Percentiles rank a stretch among this genome's conserved stretches.
Evolutionary conservation across 2,797 vertebrate species (phyloP).

Genomic region (Adrianichthys oophorus): DNA sequence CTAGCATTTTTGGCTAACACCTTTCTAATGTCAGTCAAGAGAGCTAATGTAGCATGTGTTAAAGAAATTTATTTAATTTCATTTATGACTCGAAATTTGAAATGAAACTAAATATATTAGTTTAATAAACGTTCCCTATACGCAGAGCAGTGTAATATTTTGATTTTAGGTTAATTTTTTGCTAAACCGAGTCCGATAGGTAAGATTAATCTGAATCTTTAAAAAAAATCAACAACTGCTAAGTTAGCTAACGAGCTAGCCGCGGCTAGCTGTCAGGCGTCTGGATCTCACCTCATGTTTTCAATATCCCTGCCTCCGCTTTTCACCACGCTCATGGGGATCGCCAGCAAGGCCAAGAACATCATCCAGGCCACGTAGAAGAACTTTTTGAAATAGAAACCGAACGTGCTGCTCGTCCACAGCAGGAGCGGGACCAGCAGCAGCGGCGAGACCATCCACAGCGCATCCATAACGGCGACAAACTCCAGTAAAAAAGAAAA

Average conservation of each 20-base stretch:
- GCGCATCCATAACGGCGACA: slow-evolving; percentile 67
- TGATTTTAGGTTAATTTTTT: background rate
- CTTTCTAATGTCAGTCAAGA: slow-evolving; percentile 11
- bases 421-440: slow-evolving; percentile 76
- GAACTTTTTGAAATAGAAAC: slow-evolving; percentile 83
- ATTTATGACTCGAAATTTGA: background rate
- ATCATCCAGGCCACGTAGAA: slow-evolving; percentile 84
- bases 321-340: slow-evolving; percentile 81
- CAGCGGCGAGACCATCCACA: slow-evolving; percentile 78
- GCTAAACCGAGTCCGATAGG: background rate
- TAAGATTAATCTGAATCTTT: slow-evolving; percentile 4
- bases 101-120: too few species aligned
- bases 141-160: too few species aligned
- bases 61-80: slow-evolving; percentile 5
- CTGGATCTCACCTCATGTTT: slow-evolving; percentile 88
- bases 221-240: slow-evolving; percentile 17
- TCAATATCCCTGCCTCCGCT: slow-evolving; percentile 90
- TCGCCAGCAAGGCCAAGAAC: slow-evolving; percentile 69
- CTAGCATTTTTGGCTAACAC: slow-evolving; percentile 33
- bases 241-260: slow-evolving; percentile 51
- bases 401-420: slow-evolving; percentile 82
- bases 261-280: slow-evolving; percentile 51
- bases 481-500: slow-evolving; percentile 15
- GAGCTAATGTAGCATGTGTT: slow-evolving; percentile 48
- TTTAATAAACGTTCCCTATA: too few species aligned